phyloP scores from a whole-genome alignment of 2,888 invertebrate species.

The Dioctria rufipes region DNA sequence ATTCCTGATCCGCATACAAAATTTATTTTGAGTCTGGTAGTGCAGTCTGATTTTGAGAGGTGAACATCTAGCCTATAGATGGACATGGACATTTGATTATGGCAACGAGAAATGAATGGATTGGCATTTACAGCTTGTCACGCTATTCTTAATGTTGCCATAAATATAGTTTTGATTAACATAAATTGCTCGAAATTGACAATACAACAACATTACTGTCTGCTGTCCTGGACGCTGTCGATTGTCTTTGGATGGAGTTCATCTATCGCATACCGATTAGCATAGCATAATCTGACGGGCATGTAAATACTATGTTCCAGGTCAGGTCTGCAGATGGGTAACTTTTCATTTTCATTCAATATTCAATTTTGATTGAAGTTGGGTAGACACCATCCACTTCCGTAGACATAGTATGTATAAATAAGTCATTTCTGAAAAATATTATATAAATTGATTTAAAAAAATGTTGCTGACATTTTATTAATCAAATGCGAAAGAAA shows the following conservation, averaged over 20 bases:
- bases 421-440: too few species aligned
- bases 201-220: conserved; percentile 62
- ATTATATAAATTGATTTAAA: too few species aligned
- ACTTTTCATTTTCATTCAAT: conserved; percentile 21
- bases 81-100: conserved; percentile 7
- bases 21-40: neutral
- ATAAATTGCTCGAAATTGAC: conserved; percentile 62
- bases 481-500: too few species aligned
- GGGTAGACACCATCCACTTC: too few species aligned
- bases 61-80: neutral
- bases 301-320: conserved; percentile 45
- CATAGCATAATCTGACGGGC: conserved; percentile 30
- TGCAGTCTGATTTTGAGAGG: conserved; percentile 24
- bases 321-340: conserved; percentile 43
- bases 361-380: neutral
- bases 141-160: conserved; percentile 55
- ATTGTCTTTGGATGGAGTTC: conserved; percentile 56
- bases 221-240: conserved; percentile 59
- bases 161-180: conserved; percentile 62
- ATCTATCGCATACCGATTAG: conserved; percentile 45
- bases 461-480: too few species aligned
- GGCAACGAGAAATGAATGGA: conserved; percentile 30
- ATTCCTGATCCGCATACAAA: conserved; percentile 39
- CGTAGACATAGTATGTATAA: too few species aligned
- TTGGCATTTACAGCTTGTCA: conserved; percentile 54